These are phyloP conservation scores for Fulica atra DNA, from an alignment of 2,113 vertebrate species.

Conservation along the genomic window DNA sequence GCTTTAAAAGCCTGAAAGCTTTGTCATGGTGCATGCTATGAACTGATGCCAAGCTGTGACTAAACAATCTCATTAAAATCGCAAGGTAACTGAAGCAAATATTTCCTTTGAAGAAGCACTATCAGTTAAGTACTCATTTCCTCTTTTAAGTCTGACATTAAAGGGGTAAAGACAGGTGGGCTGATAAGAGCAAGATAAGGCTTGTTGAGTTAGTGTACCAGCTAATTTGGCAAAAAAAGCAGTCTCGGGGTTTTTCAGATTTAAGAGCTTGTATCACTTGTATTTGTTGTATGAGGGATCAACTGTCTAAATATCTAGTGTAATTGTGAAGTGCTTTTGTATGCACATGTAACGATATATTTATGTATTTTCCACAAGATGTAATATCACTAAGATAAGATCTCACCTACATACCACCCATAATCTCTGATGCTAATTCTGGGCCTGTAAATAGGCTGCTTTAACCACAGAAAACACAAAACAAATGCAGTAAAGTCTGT, in stretches of 20 bases:
- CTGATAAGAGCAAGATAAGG: conserved; percentile 62
- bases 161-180: conserved; percentile 59
- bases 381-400: conserved; percentile 28
- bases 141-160: conserved; percentile 58
- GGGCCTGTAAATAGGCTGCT: neutral
- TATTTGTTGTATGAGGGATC: conserved; percentile 27
- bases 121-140: conserved; percentile 63
- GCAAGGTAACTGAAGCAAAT: conserved; percentile 60
- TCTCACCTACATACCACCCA: conserved; percentile 17
- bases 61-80: conserved; percentile 60
- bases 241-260: conserved; percentile 6
- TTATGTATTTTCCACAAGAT: conserved; percentile 46
- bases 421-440: neutral
- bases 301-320: neutral
- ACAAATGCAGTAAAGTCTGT: neutral
- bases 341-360: conserved; percentile 38
- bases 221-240: conserved; percentile 33
- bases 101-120: conserved; percentile 65
- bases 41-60: conserved; percentile 53
- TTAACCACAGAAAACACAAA: neutral
- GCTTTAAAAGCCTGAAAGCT: conserved; percentile 44
- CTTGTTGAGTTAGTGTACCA: conserved; percentile 36
- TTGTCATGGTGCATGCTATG: conserved; percentile 29
- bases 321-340: conserved; percentile 45
- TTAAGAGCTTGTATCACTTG: conserved; percentile 17